Conservation (phyloP, 2,888 invertebrate genomes). For the Sphaerophoria taeniata region DNA sequence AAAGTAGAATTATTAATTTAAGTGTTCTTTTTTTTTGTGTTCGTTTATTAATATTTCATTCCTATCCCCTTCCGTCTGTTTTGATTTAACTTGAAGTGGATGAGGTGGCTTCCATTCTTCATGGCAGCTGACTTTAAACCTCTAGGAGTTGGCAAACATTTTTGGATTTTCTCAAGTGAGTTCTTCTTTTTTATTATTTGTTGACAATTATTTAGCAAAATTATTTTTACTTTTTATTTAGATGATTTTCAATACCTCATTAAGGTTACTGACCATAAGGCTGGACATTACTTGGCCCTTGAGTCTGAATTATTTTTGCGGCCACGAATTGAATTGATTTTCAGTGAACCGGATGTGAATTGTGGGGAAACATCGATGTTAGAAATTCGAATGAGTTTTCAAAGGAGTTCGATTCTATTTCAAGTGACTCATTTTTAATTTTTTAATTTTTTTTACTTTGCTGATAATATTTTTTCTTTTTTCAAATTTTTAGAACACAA, state of each 20-base stretch:
- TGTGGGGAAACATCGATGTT: conserved; percentile 31
- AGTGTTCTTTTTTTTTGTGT: conserved; percentile 1
- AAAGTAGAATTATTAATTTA: conserved; percentile 44
- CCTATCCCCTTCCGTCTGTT: background rate
- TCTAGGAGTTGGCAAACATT: conserved; percentile 73
- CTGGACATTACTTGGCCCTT: conserved; percentile 57
- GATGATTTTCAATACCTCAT: conserved; percentile 56
- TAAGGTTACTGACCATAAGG: conserved; percentile 59
- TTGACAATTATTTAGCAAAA: background rate
- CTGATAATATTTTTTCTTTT: background rate
- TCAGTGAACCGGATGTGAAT: conserved; percentile 26
- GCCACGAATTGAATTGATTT: conserved; percentile 66
- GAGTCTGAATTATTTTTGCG: conserved; percentile 68
- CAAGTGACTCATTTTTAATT: conserved; percentile 48
- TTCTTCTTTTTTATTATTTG: background rate
- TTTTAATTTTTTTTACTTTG: background rate
- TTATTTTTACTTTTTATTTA: conserved; percentile 6
- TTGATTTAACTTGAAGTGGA: conserved; percentile 59
- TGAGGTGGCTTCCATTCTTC: conserved; percentile 73
- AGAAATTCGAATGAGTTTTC: conserved; percentile 65
- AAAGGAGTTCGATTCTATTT: conserved; percentile 69
- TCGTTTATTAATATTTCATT: conserved; percentile 21
- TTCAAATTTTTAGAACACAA: conserved; percentile 43
- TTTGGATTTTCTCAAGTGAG: conserved; percentile 70
- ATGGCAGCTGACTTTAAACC: conserved; percentile 73